Conservation (phyloP, 53 echinoderm and acorn worm species). For the Stichopus horrens region DNA sequence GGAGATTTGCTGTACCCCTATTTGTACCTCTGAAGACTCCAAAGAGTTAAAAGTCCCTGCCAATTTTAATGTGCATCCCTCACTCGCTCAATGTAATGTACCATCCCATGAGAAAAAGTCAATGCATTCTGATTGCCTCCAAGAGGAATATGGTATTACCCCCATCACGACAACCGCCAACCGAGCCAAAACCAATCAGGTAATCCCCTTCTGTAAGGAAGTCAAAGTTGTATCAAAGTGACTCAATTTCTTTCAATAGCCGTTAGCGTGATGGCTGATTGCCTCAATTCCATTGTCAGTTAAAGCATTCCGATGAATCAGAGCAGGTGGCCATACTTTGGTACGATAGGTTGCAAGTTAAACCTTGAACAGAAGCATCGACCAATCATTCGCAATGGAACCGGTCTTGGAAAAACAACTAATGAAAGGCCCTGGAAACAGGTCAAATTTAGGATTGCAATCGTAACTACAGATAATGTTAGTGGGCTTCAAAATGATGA, state of each 20-base stretch:
- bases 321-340: no score
- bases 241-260: conserved; percentile 30
- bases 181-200: conserved; percentile 8
- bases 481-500: no score
- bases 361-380: no score
- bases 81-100: background rate
- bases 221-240: background rate
- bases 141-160: background rate
- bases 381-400: no score
- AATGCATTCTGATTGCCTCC: background rate
- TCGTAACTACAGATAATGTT: no score
- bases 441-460: no score
- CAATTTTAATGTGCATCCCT: conserved; percentile 14
- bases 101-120: background rate
- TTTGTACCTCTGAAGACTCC: background rate
- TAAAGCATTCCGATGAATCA: no score
- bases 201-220: conserved; percentile 29
- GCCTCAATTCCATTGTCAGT: conserved; percentile 12
- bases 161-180: background rate
- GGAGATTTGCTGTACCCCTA: no score
- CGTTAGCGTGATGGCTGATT: conserved; percentile 30
- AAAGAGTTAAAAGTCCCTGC: background rate
- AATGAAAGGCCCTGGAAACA: no score
- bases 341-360: no score
- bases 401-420: no score